These are phyloP conservation scores for Ailuropoda melanoleuca DNA, from an alignment of 2,113 vertebrate genomes.

Conservation along the genomic window DNA sequence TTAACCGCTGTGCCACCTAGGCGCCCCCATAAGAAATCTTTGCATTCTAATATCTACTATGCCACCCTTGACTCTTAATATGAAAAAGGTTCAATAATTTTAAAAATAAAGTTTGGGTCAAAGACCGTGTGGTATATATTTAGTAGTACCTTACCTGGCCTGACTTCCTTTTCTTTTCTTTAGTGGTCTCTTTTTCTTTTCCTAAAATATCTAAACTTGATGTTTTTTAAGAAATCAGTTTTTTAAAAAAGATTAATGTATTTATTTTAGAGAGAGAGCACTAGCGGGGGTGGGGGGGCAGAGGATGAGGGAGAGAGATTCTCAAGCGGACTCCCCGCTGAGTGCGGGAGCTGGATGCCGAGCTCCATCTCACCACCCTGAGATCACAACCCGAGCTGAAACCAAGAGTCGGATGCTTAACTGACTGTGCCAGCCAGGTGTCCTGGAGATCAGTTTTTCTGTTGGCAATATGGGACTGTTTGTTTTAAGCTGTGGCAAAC, in stretches of 20 bases:
- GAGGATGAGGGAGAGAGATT: too few relatives aligned
- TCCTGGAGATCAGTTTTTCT: background rate
- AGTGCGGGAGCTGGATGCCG: too few relatives aligned
- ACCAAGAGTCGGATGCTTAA: too few relatives aligned
- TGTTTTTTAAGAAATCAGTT: background rate
- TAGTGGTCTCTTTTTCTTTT: background rate
- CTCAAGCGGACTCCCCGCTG: too few relatives aligned
- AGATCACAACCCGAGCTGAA: too few relatives aligned
- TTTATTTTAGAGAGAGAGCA: too few relatives aligned
- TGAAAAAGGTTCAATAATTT: background rate
- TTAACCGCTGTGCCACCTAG: too few relatives aligned
- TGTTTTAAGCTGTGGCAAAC: background rate
- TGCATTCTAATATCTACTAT: background rate
- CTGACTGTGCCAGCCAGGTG: too few relatives aligned
- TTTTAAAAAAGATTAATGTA: background rate
- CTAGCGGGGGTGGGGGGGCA: too few relatives aligned
- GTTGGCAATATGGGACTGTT: background rate
- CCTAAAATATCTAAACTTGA: background rate
- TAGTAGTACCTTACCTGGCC: background rate
- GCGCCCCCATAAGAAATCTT: background rate
- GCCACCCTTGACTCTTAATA: background rate
- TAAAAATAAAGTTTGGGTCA: background rate
- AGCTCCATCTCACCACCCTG: too few relatives aligned
- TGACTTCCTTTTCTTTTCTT: background rate
- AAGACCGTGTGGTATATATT: background rate